Base-by-base conservation (phyloP, 2,113 vertebrate species). In the Microtus montanus region DNA sequence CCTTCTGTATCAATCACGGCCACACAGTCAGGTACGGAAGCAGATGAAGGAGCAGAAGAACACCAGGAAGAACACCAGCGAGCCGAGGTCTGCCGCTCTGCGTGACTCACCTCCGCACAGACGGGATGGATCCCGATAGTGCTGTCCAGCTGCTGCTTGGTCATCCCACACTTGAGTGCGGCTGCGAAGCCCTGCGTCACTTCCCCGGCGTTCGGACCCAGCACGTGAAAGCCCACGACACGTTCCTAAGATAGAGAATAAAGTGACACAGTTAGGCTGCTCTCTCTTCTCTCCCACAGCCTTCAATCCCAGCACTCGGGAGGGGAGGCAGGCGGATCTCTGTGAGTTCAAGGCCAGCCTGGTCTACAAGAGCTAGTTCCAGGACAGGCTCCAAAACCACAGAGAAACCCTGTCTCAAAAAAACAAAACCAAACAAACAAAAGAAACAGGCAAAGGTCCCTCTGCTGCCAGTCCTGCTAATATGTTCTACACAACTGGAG, bases 161-260 rank as follows among this genome's bases (percentile, higher is more conserved):
- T 99, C 61, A 99, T 54, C 3, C 99, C 99, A 73, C 99, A 99
- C 95, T 98, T 99, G 30, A 99, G 98, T 0, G 98, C 98, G 0
- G 98, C 98, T 28, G 98, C 98, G n/a, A 99, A 99, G 68, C 99
- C 99, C 94, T 99, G 99, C 1, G 99, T 98, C 33, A 99, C 95
- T 97, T 99, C 99, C 95, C 98, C 99, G 63, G 99, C 99, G 9
- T 98, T 99, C 64, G 99, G 99, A 66, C 98, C 98, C 92, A 99
- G 98, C 5, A 99, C 63, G 2, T 99, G 99, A 96, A 99, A 98
- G 89, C 99, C 98, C 64, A 99, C 98, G 6, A 99, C 98, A 91
- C 98, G 98, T 73, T 99, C 98, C 99, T 99, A 97, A 92, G 88
- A 44, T 35, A 71, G 0, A 79, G 96, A 91, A 97, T 6, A 89